Percentiles rank a stretch among this genome's conserved stretches.
phyloP scores from a whole-genome alignment of 2,113 vertebrate genomes.

The Eulemur macaco region DNA sequence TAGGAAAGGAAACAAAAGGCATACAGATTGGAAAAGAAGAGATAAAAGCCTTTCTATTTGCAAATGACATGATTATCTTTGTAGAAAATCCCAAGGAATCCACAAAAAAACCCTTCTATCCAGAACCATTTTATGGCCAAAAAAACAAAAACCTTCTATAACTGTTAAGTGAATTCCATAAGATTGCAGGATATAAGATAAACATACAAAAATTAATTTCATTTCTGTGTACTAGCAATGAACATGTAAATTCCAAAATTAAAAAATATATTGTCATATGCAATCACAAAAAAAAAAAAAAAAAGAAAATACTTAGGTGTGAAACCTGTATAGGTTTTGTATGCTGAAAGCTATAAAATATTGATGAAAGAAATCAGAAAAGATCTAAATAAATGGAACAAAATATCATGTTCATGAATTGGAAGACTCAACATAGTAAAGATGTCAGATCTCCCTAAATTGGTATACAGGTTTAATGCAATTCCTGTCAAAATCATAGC shows the following conservation, averaged over 20 bases:
- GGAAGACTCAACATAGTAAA: not conserved
- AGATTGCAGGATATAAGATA: not conserved
- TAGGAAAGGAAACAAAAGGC: not conserved
- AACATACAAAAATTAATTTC: not conserved
- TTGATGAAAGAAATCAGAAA: not conserved
- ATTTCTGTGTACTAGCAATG: not conserved
- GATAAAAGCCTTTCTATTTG: not conserved
- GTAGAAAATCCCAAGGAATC: not conserved
- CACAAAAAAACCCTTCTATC: too few relatives aligned
- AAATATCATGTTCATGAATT: not conserved
- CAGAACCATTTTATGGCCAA: too few relatives aligned
- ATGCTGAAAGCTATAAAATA: not conserved
- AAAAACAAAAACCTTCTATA: not conserved
- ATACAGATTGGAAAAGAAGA: not conserved
- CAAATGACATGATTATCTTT: not conserved
- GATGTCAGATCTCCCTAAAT: not conserved
- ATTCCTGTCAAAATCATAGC: not conserved
- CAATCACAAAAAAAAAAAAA: not conserved
- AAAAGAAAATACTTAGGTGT: not conserved
- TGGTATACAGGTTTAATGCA: not conserved
- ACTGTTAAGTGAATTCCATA: not conserved
- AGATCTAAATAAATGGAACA: not conserved
- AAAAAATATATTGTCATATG: not conserved
- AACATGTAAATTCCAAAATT: conserved; percentile 15
- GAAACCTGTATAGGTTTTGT: not conserved